phyloP scores from a whole-genome alignment of 1,140 invertebrate species.

The Drosophila erecta region DNA sequence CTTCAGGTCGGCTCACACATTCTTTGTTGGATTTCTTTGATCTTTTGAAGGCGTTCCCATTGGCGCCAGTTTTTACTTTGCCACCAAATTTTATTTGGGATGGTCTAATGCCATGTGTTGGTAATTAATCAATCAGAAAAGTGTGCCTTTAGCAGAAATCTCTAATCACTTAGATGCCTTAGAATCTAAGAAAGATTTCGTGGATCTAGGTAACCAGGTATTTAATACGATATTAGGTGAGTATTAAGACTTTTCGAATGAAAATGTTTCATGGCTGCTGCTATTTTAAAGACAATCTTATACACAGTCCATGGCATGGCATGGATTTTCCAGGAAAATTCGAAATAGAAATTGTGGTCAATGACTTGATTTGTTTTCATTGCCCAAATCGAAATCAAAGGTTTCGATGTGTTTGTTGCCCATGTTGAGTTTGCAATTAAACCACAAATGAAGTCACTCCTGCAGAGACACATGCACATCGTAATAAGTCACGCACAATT shows the following conservation, averaged over 20 bases:
- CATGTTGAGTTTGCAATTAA: conserved; percentile 39
- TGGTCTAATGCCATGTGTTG: not conserved
- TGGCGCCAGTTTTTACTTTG: conserved; percentile 32
- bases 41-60: conserved; percentile 5
- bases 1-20: conserved; percentile 17
- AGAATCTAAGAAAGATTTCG: not conserved
- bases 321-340: not conserved
- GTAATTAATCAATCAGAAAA: conserved; percentile 10
- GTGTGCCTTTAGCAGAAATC: not conserved
- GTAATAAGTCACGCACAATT: conserved; percentile 73
- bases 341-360: conserved; percentile 8
- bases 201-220: too few relatives aligned
- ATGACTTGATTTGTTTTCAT: conserved; percentile 6
- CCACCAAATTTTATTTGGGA: conserved; percentile 8
- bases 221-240: too few relatives aligned
- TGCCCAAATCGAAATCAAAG: conserved; percentile 20
- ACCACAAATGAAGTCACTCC: conserved; percentile 71
- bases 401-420: conserved; percentile 39
- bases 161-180: too few relatives aligned
- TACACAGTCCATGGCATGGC: not conserved
- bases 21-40: conserved; percentile 12
- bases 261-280: not conserved
- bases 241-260: not conserved
- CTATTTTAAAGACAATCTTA: not conserved
- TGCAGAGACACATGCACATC: conserved; percentile 27